Percentiles rank a stretch among this genome's conserved stretches.
These are phyloP conservation scores for Rhagoletis pomonella DNA, from an alignment of 1,140 invertebrate genomes.

Conservation along the genomic window DNA sequence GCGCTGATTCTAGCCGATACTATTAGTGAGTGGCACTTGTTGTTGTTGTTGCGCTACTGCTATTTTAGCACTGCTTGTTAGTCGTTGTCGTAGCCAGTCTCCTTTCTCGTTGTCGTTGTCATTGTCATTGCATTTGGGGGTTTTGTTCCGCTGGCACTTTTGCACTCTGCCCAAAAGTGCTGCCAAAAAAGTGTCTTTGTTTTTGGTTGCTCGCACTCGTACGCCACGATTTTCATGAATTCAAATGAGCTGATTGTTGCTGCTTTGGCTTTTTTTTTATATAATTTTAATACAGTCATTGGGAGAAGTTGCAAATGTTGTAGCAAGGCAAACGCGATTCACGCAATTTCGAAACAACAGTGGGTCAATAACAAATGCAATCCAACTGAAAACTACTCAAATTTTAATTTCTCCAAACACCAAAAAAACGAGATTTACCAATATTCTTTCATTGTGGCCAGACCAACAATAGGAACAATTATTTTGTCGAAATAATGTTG, in stretches of 20 bases:
- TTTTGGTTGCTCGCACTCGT: conserved; percentile 22
- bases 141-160: conserved; percentile 7
- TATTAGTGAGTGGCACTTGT: conserved; percentile 15
- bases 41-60: neutral
- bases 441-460: no score
- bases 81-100: neutral
- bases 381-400: no score
- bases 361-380: neutral
- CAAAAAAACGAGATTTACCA: no score
- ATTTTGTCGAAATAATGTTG: no score
- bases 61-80: conserved; percentile 4
- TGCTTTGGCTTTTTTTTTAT: neutral
- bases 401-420: no score
- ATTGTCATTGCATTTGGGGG: neutral
- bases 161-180: neutral
- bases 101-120: neutral
- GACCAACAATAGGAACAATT: no score
- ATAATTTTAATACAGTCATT: conserved; percentile 42
- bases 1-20: neutral
- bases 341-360: neutral
- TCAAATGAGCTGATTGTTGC: conserved; percentile 52
- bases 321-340: neutral
- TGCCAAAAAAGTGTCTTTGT: conserved; percentile 29
- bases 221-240: conserved; percentile 51
- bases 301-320: neutral